These are phyloP conservation scores for Lucinisca nassula DNA, from an alignment of 2,888 invertebrate species.

Conservation along the genomic window DNA sequence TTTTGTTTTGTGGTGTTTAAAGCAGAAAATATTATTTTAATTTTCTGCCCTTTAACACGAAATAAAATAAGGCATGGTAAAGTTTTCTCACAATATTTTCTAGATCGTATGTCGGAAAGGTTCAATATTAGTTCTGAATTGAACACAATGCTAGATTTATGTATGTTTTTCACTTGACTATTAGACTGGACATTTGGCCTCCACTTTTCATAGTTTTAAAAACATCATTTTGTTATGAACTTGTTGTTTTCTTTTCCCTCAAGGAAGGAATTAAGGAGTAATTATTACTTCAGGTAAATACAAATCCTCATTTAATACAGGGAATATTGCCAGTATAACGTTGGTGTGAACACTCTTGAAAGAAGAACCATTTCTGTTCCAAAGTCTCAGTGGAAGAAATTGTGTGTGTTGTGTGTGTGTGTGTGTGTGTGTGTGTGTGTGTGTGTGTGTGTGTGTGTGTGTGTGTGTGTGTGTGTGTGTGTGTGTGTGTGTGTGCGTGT, in stretches of 20 bases:
- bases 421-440: too few relatives aligned
- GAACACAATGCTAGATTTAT: background rate
- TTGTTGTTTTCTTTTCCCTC: background rate
- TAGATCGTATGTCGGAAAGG: background rate
- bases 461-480: too few relatives aligned
- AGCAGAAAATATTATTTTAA: too few relatives aligned
- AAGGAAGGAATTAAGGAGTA: slow-evolving; percentile 1
- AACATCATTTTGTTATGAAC: slow-evolving; percentile 17
- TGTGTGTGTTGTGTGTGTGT: too few relatives aligned
- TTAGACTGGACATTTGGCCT: background rate
- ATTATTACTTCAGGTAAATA: slow-evolving; percentile 7
- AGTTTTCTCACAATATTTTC: background rate
- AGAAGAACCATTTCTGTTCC: background rate
- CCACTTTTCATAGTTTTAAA: background rate
- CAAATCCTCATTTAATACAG: background rate
- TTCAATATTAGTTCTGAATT: background rate
- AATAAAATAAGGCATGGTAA: background rate
- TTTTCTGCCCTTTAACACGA: background rate
- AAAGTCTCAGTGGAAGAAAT: too few relatives aligned
- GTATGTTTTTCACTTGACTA: slow-evolving; percentile 2
- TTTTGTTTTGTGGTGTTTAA: too few relatives aligned
- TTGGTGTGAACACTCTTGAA: background rate
- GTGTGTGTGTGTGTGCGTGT: too few relatives aligned
- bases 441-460: too few relatives aligned
- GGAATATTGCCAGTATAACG: background rate